Evolutionary conservation across 2,797 vertebrate species (phyloP).

Genomic region (Eospalax fontanierii): DNA sequence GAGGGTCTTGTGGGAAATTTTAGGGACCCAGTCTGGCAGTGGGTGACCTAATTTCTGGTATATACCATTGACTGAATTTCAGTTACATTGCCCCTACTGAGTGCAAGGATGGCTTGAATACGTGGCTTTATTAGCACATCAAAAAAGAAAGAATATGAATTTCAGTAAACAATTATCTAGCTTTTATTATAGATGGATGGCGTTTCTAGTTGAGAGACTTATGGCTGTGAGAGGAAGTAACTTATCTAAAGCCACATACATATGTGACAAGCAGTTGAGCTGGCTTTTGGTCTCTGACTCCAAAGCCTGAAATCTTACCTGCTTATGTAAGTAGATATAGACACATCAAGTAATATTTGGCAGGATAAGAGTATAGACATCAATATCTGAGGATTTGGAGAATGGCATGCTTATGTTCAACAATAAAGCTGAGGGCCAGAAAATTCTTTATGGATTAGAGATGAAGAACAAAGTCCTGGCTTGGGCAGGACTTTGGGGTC

Average conservation of each 20-base stretch:
- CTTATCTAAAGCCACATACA: neutral
- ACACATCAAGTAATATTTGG: neutral
- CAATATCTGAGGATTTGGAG: neutral
- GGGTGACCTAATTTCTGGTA: neutral
- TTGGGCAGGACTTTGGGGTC: neutral
- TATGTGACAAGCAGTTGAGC: neutral
- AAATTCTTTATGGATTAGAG: neutral
- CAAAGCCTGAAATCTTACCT: neutral
- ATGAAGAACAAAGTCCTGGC: too few species aligned
- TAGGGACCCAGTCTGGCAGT: neutral
- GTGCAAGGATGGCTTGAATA: neutral
- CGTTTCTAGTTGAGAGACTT: neutral
- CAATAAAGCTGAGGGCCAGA: neutral
- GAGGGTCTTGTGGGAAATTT: neutral
- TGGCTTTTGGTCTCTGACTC: neutral
- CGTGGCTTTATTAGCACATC: neutral
- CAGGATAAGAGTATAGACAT: neutral
- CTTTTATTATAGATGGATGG: neutral
- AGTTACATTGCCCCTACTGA: neutral
- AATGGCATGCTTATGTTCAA: neutral
- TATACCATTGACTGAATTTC: neutral
- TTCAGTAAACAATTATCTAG: neutral
- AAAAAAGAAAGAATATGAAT: neutral
- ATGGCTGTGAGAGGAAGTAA: neutral
- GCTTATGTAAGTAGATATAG: neutral